Evolutionary conservation across 2,113 vertebrate genomes (phyloP).

Genomic region (Aramus guarauna): DNA sequence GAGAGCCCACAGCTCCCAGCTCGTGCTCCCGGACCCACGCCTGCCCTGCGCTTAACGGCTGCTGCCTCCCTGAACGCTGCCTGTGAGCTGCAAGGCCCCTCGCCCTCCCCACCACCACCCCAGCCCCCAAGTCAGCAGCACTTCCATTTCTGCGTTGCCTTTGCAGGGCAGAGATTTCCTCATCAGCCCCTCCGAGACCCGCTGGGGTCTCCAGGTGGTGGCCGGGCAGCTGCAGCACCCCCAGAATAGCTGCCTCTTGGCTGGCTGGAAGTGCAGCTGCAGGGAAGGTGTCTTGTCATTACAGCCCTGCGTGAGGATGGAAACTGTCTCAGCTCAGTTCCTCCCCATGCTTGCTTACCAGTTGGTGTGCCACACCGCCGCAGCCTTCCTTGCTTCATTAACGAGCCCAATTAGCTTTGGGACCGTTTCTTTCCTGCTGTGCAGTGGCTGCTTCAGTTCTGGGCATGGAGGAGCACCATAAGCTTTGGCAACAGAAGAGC

Average conservation of each 20-base stretch:
- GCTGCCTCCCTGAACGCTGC: background rate
- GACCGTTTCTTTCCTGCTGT: background rate
- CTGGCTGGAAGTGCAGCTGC: background rate
- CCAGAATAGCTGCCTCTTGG: background rate
- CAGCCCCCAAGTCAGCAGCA: background rate
- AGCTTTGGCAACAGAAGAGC: background rate
- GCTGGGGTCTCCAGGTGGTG: background rate
- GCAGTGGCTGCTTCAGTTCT: background rate
- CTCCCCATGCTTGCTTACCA: rapidly evolving
- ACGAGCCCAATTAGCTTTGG: background rate
- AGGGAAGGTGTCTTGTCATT: background rate
- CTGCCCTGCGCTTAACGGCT: rapidly evolving
- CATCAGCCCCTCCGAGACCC: background rate
- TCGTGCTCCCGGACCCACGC: rapidly evolving
- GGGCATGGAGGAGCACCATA: background rate
- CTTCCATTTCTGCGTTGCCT: background rate
- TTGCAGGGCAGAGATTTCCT: background rate
- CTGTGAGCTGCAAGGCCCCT: background rate
- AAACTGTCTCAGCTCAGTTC: background rate
- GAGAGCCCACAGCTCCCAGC: background rate
- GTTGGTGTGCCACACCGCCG: background rate
- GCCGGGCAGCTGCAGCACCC: background rate
- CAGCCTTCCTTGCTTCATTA: background rate
- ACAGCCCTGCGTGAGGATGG: rapidly evolving
- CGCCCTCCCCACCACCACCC: background rate